Base-by-base conservation (phyloP, 2,113 vertebrate genomes). In the Gnathonemus echidnorhynchus region DNA sequence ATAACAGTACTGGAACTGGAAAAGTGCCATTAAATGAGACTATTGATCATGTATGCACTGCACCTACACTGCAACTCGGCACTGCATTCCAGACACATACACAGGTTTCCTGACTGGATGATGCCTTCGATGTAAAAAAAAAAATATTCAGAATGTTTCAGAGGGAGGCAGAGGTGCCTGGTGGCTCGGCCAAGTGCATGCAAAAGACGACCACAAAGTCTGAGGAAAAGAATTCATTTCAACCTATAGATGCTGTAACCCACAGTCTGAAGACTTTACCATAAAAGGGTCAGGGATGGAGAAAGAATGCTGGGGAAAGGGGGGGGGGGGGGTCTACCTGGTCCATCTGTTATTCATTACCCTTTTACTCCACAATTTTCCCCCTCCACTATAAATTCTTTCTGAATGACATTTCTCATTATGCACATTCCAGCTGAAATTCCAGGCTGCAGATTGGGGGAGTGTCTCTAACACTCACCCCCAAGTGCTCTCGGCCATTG, bases 281-380 rank as follows among this genome's bases (percentile, higher is more conserved):
- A 87, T 92, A 88, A 88, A 92, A 88, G 90, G 84, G 58, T 62
- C 50, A 86, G 48, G 42, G 39, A 74, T 35, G 42, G 45, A 17
- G 4, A 52, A 87, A 87, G 86, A 87, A 49, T 48, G 84, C 85
- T 27, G 48, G 45, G 11, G 85, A 86, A 49, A 8, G 24, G 15
- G 24, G 24, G 27, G n/a, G 88, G 0, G 5, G 5, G 46, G 35
- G 35, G 35, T 77, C 70, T 52, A 91, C 87, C 89, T 92, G 88
- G 11, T 50, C 88, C 92, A 93, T 93, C 91, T 93, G 91, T 91
- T 92, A 90, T 90, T 70, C 90, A 91, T 91, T 89, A 56, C 27
- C 62, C 31, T 84, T 48, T 50, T 21, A 49, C 87, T 49, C 39
- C 87, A 62, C 70, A 42, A 66, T 70, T 62, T 42, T 87, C 86